Conservation (phyloP, 2,888 invertebrate species). For the Hanleya hanleyi region DNA sequence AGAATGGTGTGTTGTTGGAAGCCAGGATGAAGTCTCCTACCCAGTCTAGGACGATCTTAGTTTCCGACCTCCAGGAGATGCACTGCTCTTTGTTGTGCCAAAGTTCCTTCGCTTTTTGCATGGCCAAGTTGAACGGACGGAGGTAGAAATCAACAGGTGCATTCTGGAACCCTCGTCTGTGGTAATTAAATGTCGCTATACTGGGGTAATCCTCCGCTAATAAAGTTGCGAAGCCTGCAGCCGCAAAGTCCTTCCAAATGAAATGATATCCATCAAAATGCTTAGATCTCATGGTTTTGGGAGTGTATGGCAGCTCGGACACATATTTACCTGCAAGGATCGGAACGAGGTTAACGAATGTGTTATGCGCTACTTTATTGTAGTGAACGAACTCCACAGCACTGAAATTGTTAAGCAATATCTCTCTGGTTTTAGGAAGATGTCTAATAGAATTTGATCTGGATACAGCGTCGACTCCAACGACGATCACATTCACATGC, state of each 20-base stretch:
- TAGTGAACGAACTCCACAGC: conserved; percentile 88
- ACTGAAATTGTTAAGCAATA: conserved; percentile 78
- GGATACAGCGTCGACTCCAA: conserved; percentile 90
- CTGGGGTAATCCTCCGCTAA: conserved; percentile 88
- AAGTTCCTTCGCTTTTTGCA: conserved; percentile 62
- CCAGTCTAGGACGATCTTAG: conserved; percentile 82
- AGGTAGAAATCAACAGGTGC: conserved; percentile 91
- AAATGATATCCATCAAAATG: conserved; percentile 78
- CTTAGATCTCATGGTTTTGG: conserved; percentile 32
- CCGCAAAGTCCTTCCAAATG: conserved; percentile 87
- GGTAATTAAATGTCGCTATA: conserved; percentile 87
- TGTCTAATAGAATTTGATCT: conserved; percentile 88
- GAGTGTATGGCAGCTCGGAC: conserved; percentile 44
- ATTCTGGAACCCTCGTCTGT: conserved; percentile 82
- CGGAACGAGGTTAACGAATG: conserved; percentile 91
- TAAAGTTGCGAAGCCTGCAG: conserved; percentile 84
- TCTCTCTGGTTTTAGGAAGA: conserved; percentile 80
- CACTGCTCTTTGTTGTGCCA: conserved; percentile 75
- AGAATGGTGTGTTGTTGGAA: conserved; percentile 79
- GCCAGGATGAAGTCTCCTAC: conserved; percentile 76
- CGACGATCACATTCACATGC: conserved; percentile 81
- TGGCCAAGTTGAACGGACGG: conserved; percentile 82
- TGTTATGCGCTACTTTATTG: conserved; percentile 95
- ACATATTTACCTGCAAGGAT: conserved; percentile 76
- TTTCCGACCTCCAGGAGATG: conserved; percentile 81